Base-by-base conservation (phyloP, 2,797 vertebrate species). In the Nannoperca australis region DNA sequence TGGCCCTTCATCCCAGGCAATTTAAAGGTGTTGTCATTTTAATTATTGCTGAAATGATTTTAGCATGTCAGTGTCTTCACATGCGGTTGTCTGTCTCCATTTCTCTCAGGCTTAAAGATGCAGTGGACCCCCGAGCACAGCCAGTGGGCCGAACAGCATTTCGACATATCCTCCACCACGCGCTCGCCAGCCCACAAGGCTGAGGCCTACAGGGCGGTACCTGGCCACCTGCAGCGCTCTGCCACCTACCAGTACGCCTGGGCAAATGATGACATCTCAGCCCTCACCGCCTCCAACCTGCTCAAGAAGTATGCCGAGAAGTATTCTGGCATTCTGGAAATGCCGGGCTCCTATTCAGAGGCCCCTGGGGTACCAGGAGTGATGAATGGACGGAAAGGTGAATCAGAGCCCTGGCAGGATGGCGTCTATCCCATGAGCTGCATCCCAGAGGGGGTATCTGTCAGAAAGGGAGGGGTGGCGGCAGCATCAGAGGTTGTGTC, bases 101-200 rank as follows among this genome's bases (percentile, higher is more conserved):
- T 51, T 60, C 70, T 42, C 50, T n/a, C 89, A 99, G 98, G 98
- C 95, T 95, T 99, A 96, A 99, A 98, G 95, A 99, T 99, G 98
- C 98, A 99, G 98, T 99, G 98, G 98, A 98, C 97, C 96, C 97
- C 97, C 0, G 98, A 99, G 96, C 98, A 99, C 94, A 97, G 97
- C 86, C 98, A 99, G 97, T 99, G 98, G 98, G 98, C 97, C 89
- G 98, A 99, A 87, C 98, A 99, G 94, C 98, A 99, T 94, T 99
- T 99, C 88, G 98, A 99, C 93, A 98, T 99, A 94, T 97, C 97
- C 66, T 99, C 98, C n/a, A 99, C 98, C 76, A 98, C 98, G 1
- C 96, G 98, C 77, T 99, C 98, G 38, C 98, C 98, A 13, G 97
- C 97, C 80, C 98, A 98, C 93, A 99, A 99, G 95, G 97, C 97